phyloP scores from a whole-genome alignment of 1,140 invertebrate species.

The Nilaparvata lugens region DNA sequence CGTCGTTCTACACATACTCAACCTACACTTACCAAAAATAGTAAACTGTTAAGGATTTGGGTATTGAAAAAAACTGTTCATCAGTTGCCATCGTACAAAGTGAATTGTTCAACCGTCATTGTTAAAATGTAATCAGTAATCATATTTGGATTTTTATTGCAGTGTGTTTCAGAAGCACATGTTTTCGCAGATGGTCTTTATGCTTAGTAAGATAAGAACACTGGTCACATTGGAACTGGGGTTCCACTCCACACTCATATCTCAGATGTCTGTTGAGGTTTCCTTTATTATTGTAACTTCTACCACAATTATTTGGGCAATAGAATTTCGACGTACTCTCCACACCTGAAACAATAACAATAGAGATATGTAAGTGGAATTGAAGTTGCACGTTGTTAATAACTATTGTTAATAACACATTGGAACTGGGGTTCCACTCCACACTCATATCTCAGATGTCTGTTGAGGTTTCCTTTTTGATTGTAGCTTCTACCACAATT shows the following conservation, averaged over 20 bases:
- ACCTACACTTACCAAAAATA: too few species aligned
- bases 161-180: background rate
- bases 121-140: too few species aligned
- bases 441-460: slow-evolving; percentile 39
- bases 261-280: background rate
- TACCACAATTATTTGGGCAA: too few species aligned
- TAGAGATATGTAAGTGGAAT: too few species aligned
- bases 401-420: slow-evolving; percentile 36
- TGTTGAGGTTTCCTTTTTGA: slow-evolving; percentile 12
- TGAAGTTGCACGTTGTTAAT: background rate
- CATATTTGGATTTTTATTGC: too few species aligned
- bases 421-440: slow-evolving; percentile 35
- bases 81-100: too few species aligned
- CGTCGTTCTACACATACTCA: too few species aligned
- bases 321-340: too few species aligned
- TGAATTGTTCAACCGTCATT: too few species aligned
- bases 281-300: background rate
- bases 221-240: slow-evolving; percentile 4
- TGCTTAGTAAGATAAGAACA: slow-evolving; percentile 14
- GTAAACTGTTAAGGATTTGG: too few species aligned
- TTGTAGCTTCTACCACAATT: slow-evolving; percentile 21
- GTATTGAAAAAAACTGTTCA: too few species aligned
- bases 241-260: slow-evolving; percentile 12
- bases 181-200: background rate
- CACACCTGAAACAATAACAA: background rate